Conservation (phyloP, 2,888 invertebrate species). For the Metallyticus violacea region DNA sequence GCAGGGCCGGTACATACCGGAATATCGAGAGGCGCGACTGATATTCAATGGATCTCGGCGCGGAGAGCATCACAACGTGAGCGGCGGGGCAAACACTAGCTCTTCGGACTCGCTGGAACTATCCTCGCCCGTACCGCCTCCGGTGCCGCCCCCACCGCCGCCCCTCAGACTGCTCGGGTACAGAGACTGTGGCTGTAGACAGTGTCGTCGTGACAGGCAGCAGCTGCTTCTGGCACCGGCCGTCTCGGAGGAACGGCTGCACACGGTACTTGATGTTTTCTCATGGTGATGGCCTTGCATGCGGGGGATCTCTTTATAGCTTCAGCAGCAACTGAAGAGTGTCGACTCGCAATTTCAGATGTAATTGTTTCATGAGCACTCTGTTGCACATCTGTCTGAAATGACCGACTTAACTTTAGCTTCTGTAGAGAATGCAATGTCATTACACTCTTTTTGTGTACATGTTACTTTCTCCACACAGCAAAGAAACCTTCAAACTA, state of each 20-base stretch:
- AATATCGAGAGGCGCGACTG: constrained; percentile 9
- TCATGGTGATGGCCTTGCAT: constrained; percentile 2
- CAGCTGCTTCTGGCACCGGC: constrained; percentile 24
- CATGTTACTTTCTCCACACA: no score
- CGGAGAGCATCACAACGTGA: not conserved
- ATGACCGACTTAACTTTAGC: no score
- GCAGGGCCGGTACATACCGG: constrained; percentile 21
- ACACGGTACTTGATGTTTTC: constrained; percentile 19
- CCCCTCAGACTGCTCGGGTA: constrained; percentile 38
- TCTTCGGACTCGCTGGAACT: constrained; percentile 45
- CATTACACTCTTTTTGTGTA: no score
- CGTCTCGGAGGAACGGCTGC: constrained; percentile 25
- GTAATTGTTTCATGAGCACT: no score
- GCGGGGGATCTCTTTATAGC: no score
- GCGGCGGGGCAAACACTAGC: constrained; percentile 36
- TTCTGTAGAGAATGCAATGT: no score
- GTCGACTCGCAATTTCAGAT: no score
- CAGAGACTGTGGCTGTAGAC: constrained; percentile 34
- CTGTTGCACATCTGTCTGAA: no score
- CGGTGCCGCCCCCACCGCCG: constrained; percentile 49
- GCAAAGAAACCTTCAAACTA: no score
- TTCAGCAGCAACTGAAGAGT: no score
- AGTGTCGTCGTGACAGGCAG: constrained; percentile 33
- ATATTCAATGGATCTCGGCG: constrained; percentile 8
- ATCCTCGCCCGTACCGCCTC: constrained; percentile 48